A percentile compares a stretch with the other conserved stretches of the same genome.
Evolutionary conservation across 2,888 invertebrate species (phyloP).

Genomic region (Platycheirus albimanus): DNA sequence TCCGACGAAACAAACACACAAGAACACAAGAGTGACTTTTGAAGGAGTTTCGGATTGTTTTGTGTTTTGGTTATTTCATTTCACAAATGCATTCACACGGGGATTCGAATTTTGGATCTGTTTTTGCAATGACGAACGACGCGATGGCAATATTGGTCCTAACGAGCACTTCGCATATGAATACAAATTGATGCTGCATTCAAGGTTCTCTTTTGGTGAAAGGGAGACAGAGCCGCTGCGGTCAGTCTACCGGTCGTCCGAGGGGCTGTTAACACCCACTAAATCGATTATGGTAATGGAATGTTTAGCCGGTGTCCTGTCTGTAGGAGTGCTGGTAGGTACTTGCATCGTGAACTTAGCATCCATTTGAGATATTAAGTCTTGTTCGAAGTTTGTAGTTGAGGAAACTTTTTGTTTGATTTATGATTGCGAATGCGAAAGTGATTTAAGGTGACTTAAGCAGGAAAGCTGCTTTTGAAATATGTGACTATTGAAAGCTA

Average conservation of each 20-base stretch:
- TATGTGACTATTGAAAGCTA: too few relatives aligned
- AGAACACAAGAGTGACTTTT: too few relatives aligned
- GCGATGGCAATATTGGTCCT: constrained; percentile 58
- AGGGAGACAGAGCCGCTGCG: background rate
- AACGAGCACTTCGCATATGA: constrained; percentile 67
- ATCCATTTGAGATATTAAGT: background rate
- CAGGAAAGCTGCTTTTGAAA: too few relatives aligned
- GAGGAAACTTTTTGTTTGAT: too few relatives aligned
- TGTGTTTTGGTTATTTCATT: background rate
- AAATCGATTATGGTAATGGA: constrained; percentile 72
- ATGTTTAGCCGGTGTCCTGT: constrained; percentile 56
- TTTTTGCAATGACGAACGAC: constrained; percentile 60
- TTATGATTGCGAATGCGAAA: too few relatives aligned
- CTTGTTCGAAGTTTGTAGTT: too few relatives aligned
- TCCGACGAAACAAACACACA: background rate
- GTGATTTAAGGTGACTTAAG: too few relatives aligned
- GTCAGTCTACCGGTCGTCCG: background rate
- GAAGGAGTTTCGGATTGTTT: constrained; percentile 16
- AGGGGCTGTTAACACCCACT: constrained; percentile 67
- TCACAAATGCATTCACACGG: constrained; percentile 59
- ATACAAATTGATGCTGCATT: constrained; percentile 44
- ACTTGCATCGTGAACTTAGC: constrained; percentile 5
- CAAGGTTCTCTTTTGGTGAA: background rate
- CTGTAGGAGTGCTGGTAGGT: constrained; percentile 21
- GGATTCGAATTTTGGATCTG: constrained; percentile 56